Percentiles rank a stretch among this genome's conserved stretches.
phyloP scores from a whole-genome alignment of 2,113 vertebrate genomes.

The Triplophysa tibetana region DNA sequence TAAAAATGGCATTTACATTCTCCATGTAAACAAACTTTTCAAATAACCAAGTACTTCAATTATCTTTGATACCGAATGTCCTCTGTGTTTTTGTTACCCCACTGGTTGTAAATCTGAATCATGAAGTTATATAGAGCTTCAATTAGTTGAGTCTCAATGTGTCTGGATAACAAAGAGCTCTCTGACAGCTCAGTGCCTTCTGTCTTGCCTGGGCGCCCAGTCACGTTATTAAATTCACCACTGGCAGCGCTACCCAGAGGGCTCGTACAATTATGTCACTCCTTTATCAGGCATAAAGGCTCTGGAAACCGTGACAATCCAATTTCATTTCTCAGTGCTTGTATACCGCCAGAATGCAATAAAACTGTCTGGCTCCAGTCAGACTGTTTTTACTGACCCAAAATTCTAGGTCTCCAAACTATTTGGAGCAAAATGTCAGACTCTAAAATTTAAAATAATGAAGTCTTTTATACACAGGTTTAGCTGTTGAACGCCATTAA shows the following conservation, averaged over 20 bases:
- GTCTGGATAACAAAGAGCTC: slow-evolving; percentile 58
- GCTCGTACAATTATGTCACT: slow-evolving; percentile 54
- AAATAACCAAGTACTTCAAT: slow-evolving; percentile 6
- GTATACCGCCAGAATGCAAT: slow-evolving; percentile 70
- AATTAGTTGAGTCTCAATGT: slow-evolving; percentile 57
- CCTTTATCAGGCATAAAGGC: slow-evolving; percentile 55
- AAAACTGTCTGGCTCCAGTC: slow-evolving; percentile 75
- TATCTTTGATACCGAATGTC: background rate
- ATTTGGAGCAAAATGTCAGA: slow-evolving; percentile 62
- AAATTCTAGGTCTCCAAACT: slow-evolving; percentile 54
- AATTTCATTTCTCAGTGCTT: slow-evolving; percentile 69
- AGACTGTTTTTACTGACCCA: slow-evolving; percentile 66
- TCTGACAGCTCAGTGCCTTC: slow-evolving; percentile 27
- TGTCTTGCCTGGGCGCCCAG: slow-evolving; percentile 52
- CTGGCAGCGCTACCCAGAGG: slow-evolving; percentile 60
- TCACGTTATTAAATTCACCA: slow-evolving; percentile 55
- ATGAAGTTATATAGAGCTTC: slow-evolving; percentile 24
- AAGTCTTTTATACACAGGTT: slow-evolving; percentile 29
- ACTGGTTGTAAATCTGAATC: slow-evolving; percentile 44
- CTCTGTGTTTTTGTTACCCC: slow-evolving; percentile 16
- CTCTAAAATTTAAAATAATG: slow-evolving; percentile 51
- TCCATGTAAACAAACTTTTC: background rate
- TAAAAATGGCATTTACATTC: background rate
- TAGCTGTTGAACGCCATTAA: slow-evolving; percentile 50
- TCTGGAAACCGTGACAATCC: slow-evolving; percentile 65